Base-by-base conservation (phyloP, 1,140 invertebrate species). In the silkworm (Bombyx mori) region DNA sequence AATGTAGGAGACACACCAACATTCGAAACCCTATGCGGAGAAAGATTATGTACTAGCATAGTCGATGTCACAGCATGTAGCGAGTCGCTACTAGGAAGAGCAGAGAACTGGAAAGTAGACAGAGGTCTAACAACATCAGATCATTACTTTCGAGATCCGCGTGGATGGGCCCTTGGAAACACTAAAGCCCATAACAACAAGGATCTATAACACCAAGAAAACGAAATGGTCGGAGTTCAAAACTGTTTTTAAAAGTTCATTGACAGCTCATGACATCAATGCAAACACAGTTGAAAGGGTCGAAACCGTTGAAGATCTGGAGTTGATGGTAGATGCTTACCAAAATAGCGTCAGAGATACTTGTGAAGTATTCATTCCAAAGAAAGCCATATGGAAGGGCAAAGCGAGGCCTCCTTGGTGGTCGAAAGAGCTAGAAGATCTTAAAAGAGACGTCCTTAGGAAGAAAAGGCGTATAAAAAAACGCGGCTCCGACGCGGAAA, bases 21-120 rank as follows among this genome's bases (percentile, higher is more conserved):
- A 6, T 73, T 73, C 50, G 63, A 69, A 10, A 59, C 49, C 0
- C 26, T 50, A 8, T 56, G 62, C 22, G 47, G 55, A 0, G 61
- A 55, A 26, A 62, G 42, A 22, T 22, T 56, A 8, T 66, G 43
- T 56, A 65, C 63, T 0, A 73, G 68, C 58, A 57, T 60, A 12
- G 68, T 73, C 0, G 68, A 73, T 45, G 62, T 73, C 0, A 70
- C 71, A 2, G 62, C 60, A 1, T 73, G 68, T 51, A 63, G 52
- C 7, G 8, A n/a, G n/a, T 9, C 44, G 1, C 52, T 61, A 1
- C 51, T 67, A 8, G 54, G 42, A 0, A 61, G 44, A 46, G 44
- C 61, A 1, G 44, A 66, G 10, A 45, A 54, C 2, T 62, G 63
- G 60, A 56, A 22, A 45, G 63, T 65, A 0, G 52, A 66, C 35